Base-by-base conservation (phyloP, 2,888 invertebrate genomes). In the Hipparchia semele region DNA sequence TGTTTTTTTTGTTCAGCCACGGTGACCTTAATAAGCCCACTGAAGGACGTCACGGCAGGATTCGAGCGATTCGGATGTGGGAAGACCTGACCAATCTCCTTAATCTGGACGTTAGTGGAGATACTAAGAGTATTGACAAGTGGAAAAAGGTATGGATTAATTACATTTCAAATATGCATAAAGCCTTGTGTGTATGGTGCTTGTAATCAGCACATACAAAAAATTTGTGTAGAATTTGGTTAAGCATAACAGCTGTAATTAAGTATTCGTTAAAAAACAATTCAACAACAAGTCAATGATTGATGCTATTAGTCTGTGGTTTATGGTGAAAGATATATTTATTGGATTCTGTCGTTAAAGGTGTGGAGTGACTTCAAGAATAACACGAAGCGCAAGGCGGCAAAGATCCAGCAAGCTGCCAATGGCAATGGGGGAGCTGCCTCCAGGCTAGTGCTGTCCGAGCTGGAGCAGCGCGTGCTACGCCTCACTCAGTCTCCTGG, bases 361-460 rank as follows among this genome's bases (percentile, higher is more conserved):
- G 79, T 77, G 0, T 80, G 78, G 80, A 80, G 79, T 71, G 80
- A 79, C 49, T 76, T 72, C 1, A 81, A 80, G 62, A 75, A 75
- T 49, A 73, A 75, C 8, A 73, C 73, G 1, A 75, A 80, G 72
- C 79, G 75, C 59, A 80, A 81, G 51, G 67, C 76, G 33, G 77
- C 75, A 2, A 67, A 67, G 13, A 67, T 67, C 51, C 53, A 53
- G 58, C 56, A 8, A 49, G 49, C 49, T 13, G n/a, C 62, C 23
- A 13, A 5, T 13, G 58, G 54, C 3, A 46, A n/a, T 13, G 61
- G 23, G 6, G 49, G 13, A 2, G 13, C 23, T 49, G 49, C 6
- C 6, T 23, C 65, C 9, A 53, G 12, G 33, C 53, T n/a, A 0
- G 65, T 10, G 1, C 3, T 65, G 51, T 53, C 65, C 6, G 65